phyloP scores from a whole-genome alignment of 2,113 vertebrate genomes.

The Bubalus kerabau region DNA sequence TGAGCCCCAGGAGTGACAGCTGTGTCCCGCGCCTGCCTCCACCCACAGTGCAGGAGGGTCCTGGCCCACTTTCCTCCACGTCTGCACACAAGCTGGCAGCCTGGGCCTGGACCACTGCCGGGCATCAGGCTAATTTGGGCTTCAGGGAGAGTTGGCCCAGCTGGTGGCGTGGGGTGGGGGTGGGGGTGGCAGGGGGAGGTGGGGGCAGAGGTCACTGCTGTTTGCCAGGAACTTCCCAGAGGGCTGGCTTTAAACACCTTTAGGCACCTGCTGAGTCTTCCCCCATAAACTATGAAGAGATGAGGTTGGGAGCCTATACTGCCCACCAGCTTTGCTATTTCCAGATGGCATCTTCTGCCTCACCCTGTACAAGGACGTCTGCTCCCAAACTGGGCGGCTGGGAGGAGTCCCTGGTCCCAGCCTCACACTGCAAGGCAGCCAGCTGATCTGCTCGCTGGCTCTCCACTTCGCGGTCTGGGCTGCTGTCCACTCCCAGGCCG shows the following conservation, averaged over 20 bases:
- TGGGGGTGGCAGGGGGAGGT: too few species aligned
- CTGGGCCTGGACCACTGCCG: background rate
- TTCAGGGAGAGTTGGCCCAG: background rate
- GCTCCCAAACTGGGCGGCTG: background rate
- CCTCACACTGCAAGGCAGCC: background rate
- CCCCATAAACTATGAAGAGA: background rate
- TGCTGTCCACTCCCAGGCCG: background rate
- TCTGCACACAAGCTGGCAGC: background rate
- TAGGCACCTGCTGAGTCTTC: background rate
- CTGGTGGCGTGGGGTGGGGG: background rate
- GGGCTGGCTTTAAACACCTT: background rate
- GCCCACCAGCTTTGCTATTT: background rate
- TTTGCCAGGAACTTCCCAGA: background rate
- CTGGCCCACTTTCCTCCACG: background rate
- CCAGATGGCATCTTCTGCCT: rapidly evolving
- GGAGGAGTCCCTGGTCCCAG: background rate
- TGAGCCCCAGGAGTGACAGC: background rate
- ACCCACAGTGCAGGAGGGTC: background rate
- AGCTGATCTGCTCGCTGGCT: background rate
- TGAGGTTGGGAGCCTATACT: rapidly evolving
- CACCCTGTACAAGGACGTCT: background rate
- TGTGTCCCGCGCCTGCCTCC: background rate
- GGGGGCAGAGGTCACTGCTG: background rate
- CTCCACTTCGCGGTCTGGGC: background rate
- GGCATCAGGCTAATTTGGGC: background rate